Evolutionary conservation across 2,888 invertebrate species (phyloP).

Genomic region (Nasonovia ribisnigri): DNA sequence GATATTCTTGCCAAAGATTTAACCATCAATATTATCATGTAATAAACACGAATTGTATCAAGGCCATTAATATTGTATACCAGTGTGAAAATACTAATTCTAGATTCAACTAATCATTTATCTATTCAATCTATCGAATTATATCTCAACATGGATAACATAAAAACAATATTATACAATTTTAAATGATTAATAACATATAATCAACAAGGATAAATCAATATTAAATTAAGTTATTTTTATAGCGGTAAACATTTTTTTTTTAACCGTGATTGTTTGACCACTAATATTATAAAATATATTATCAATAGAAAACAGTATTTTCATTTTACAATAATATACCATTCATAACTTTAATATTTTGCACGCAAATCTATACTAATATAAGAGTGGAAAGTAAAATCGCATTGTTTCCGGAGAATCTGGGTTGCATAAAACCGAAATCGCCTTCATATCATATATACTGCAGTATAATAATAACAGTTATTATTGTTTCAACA

Average conservation of each 20-base stretch:
- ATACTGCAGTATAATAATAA: slow-evolving; percentile 50
- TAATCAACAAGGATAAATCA: background rate
- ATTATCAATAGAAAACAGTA: background rate
- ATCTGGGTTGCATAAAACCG: slow-evolving; percentile 53
- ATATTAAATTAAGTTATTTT: background rate
- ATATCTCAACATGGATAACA: background rate
- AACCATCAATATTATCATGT: background rate
- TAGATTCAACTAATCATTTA: background rate
- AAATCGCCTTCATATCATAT: slow-evolving; percentile 49
- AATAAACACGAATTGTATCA: background rate
- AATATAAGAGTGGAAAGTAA: slow-evolving; percentile 56
- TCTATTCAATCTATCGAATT: background rate
- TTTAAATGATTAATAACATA: background rate
- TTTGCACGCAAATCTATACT: slow-evolving; percentile 11
- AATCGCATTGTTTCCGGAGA: slow-evolving; percentile 38
- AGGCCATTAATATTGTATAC: background rate
- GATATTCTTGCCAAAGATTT: background rate
- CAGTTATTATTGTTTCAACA: slow-evolving; percentile 60
- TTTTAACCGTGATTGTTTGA: background rate
- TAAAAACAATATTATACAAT: background rate
- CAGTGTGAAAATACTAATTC: background rate
- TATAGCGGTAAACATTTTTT: background rate
- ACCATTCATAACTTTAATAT: slow-evolving; percentile 16
- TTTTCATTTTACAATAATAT: slow-evolving; percentile 6
- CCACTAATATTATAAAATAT: background rate